Base-by-base conservation (phyloP, 2,113 vertebrate species). In the Otis tarda region DNA sequence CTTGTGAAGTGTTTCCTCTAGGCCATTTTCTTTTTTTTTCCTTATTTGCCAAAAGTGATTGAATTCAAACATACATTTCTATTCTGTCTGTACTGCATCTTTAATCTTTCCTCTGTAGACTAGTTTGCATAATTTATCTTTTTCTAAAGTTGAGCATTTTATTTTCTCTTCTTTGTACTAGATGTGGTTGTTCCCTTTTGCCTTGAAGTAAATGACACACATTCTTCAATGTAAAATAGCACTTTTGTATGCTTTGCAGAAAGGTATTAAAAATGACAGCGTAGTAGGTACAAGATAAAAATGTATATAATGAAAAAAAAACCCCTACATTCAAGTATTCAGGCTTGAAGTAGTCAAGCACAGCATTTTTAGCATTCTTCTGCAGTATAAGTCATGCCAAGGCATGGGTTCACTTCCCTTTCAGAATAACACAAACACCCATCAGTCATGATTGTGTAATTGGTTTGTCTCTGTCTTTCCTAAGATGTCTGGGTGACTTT, bases 361-460 rank as follows among this genome's bases (percentile, higher is more conserved):
- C 13, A 50, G 17, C 53, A 80, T 81, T 83, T 93, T 92, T 88
- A 81, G 64, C 56, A 52, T 90, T 93, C 8, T 69, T 83, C 30
- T 83, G 50, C 37, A 39, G 19, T 27, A 4, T 65, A 52, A 68
- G 56, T 83, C 43, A 30, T 4, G 14, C 25, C 43, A 60, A n/a
- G 60, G 18, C 59, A 67, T 60, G 67, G 89, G 47, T 95, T 95
- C 56, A 18, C 56, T 93, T 95, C 43, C 35, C 73, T 60, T 89
- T 89, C 43, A 35, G 47, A 75, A 9, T 28, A 64, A 47, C 18
- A 6, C 22, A 15, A 71, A 50, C 45, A 56, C 16, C 23, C 52
- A 41, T 77, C 64, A 39, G 78, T 87, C 33, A 18, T 12, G 55
- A 57, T 33, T 80, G n/a, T 52, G 45, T 87, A 82, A 41, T 31